Conservation (phyloP, 1,140 invertebrate species). For the Drosophila subobscura region DNA sequence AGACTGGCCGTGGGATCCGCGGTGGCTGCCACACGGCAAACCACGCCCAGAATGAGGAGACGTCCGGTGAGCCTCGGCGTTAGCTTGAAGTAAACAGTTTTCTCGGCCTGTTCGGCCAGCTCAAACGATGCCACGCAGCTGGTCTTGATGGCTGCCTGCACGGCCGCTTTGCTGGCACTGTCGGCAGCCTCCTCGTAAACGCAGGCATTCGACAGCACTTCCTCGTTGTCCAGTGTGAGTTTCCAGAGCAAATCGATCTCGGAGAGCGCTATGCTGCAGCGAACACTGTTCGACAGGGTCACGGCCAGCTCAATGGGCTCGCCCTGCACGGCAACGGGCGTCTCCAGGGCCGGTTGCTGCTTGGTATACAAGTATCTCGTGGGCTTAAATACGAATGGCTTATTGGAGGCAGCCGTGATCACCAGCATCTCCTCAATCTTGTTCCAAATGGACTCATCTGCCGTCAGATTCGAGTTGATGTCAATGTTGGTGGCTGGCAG, state of each 20-base stretch:
- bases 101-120: constrained; percentile 79
- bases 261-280: constrained; percentile 55
- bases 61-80: constrained; percentile 84
- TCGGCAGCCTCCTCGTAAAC: constrained; percentile 76
- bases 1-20: constrained; percentile 84
- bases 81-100: constrained; percentile 83
- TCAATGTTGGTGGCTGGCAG: constrained; percentile 88
- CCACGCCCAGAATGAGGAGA: constrained; percentile 83
- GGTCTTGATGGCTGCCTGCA: constrained; percentile 80
- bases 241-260: constrained; percentile 91
- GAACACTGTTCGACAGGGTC: constrained; percentile 87
- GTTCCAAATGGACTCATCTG: constrained; percentile 86
- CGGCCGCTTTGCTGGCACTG: constrained; percentile 61
- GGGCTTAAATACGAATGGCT: constrained; percentile 91
- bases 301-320: constrained; percentile 93
- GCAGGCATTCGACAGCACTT: constrained; percentile 78
- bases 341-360: constrained; percentile 86
- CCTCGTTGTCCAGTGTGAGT: constrained; percentile 85
- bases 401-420: constrained; percentile 87
- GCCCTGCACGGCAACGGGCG: constrained; percentile 89
- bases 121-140: constrained; percentile 83
- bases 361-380: constrained; percentile 89
- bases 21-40: constrained; percentile 80
- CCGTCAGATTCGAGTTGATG: constrained; percentile 83
- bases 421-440: constrained; percentile 92